Evolutionary conservation across 2,888 invertebrate genomes (phyloP).

Genomic region (Leptinotarsa rubiginosa): DNA sequence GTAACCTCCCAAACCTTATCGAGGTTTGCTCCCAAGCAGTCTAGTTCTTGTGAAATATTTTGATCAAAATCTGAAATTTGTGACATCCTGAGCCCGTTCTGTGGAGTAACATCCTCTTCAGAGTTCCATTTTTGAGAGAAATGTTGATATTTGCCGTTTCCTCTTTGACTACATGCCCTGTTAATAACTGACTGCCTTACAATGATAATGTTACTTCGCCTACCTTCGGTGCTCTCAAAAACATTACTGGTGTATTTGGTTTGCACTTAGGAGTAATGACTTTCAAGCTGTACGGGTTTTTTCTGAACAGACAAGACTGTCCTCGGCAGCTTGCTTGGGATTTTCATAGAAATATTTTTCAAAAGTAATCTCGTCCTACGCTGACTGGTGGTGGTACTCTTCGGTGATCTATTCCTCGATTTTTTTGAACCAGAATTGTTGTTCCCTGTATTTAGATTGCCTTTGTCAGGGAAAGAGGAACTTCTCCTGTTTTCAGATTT

Average conservation of each 20-base stretch:
- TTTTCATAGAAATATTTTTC: conserved; percentile 25
- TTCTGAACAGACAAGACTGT: conserved; percentile 22
- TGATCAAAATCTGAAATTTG: conserved; percentile 64
- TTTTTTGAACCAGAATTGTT: conserved; percentile 47
- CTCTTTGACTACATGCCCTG: conserved; percentile 67
- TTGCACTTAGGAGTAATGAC: conserved; percentile 63
- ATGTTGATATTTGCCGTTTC: conserved; percentile 76
- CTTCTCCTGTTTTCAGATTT: conserved; percentile 59
- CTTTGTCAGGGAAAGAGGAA: conserved; percentile 47
- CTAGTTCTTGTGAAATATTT: conserved; percentile 66
- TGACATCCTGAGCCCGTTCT: conserved; percentile 65
- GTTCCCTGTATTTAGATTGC: conserved; percentile 60
- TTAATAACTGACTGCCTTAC: conserved; percentile 76
- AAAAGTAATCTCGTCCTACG: conserved; percentile 53
- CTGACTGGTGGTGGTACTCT: conserved; percentile 17
- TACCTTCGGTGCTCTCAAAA: conserved; percentile 72
- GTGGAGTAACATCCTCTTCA: conserved; percentile 72
- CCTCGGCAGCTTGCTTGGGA: background rate
- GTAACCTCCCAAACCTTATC: conserved; percentile 22
- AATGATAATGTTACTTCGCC: conserved; percentile 78
- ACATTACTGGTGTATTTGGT: conserved; percentile 73
- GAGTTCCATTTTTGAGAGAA: conserved; percentile 71
- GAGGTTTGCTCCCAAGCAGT: conserved; percentile 28
- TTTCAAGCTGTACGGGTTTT: conserved; percentile 45
- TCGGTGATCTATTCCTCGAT: conserved; percentile 33